These are phyloP conservation scores for Apamea epomidion DNA, from an alignment of 2,888 invertebrate genomes.

Conservation along the genomic window DNA sequence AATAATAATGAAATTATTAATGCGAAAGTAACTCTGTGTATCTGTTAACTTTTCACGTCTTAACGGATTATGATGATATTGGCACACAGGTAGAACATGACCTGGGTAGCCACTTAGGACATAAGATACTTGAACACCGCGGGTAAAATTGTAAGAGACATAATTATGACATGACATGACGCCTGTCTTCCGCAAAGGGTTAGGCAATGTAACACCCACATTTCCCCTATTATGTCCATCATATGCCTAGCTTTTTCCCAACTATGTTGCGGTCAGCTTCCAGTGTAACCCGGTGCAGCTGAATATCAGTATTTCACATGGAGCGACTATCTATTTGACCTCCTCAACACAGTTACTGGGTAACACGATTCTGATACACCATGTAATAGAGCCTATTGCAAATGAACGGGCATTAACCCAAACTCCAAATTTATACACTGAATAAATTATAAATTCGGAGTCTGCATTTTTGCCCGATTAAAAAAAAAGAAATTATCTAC, in stretches of 20 bases:
- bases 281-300: background rate
- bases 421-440: background rate
- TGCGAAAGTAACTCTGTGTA: too few species aligned
- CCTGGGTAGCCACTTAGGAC: too few species aligned
- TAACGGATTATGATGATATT: too few species aligned
- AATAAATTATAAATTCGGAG: background rate
- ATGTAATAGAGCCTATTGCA: background rate
- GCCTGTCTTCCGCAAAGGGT: background rate
- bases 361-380: background rate
- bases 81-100: too few species aligned
- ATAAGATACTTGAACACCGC: too few species aligned
- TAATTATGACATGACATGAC: too few species aligned
- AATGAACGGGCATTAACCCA: background rate
- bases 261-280: background rate
- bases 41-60: too few species aligned
- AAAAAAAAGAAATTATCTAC: background rate
- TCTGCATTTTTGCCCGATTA: background rate
- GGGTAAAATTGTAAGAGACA: too few species aligned
- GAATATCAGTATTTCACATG: background rate
- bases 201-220: too few species aligned
- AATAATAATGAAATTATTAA: too few species aligned
- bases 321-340: background rate
- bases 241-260: background rate
- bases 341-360: background rate
- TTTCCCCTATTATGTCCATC: background rate